A percentile compares a stretch with the other conserved stretches of the same genome.
Evolutionary conservation across 2,797 vertebrate genomes (phyloP).

Genomic region (Sebastolobus altivelis): DNA sequence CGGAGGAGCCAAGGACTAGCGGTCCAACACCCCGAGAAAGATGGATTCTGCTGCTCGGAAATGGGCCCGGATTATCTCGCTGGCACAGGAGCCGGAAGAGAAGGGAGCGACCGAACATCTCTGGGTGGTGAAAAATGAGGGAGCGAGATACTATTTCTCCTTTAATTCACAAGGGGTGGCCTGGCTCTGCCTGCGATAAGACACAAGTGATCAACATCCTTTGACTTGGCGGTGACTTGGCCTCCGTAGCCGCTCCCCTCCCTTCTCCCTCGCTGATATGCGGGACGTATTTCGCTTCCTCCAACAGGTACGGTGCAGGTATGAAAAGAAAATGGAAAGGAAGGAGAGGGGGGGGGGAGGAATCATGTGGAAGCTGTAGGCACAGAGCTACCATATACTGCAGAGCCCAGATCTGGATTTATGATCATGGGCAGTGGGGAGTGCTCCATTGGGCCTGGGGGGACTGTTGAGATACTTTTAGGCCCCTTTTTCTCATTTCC

Average conservation of each 20-base stretch:
- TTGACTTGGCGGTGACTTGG: constrained; percentile 75
- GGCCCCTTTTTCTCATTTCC: constrained; percentile 58
- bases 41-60: constrained; percentile 83
- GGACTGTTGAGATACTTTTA: constrained; percentile 56
- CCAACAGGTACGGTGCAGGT: constrained; percentile 64
- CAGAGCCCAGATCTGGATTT: constrained; percentile 74
- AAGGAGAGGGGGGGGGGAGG: constrained; percentile 32
- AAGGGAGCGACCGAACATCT: constrained; percentile 80
- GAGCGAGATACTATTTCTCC: constrained; percentile 85
- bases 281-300: constrained; percentile 60
- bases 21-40: constrained; percentile 81
- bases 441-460: constrained; percentile 49
- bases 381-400: constrained; percentile 51
- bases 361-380: constrained; percentile 46
- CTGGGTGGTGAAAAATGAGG: constrained; percentile 86
- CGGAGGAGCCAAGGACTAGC: constrained; percentile 82
- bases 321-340: constrained; percentile 49
- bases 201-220: constrained; percentile 87
- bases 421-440: constrained; percentile 65
- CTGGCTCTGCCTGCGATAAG: constrained; percentile 85
- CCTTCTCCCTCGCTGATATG: constrained; percentile 64
- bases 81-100: constrained; percentile 81
- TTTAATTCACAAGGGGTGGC: constrained; percentile 88
- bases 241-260: constrained; percentile 35
- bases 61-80: constrained; percentile 86